Evolutionary conservation across 2,797 vertebrate genomes (phyloP).

Genomic region (Rhinella marina): DNA sequence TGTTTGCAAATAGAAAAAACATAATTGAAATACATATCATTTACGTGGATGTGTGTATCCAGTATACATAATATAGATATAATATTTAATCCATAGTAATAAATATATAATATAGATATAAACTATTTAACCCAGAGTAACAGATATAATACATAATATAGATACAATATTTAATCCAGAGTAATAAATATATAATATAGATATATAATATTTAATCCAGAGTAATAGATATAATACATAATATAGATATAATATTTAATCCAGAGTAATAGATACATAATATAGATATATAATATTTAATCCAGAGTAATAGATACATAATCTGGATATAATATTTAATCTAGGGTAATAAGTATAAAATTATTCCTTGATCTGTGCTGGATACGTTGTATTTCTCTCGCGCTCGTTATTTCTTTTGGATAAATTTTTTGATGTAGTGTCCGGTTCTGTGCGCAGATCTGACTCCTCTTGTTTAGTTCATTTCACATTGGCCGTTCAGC

Average conservation of each 20-base stretch:
- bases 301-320: background rate
- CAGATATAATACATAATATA: background rate
- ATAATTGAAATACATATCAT: too few species aligned
- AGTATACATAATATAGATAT: background rate
- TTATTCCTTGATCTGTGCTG: background rate
- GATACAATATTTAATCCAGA: background rate
- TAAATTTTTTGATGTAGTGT: background rate
- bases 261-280: too few species aligned
- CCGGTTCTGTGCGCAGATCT: slow-evolving; percentile 70
- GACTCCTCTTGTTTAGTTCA: slow-evolving; percentile 78
- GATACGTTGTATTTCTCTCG: background rate
- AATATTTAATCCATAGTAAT: background rate
- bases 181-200: too few species aligned
- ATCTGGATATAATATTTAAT: background rate
- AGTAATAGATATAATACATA: background rate
- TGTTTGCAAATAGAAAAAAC: too few species aligned
- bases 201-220: too few species aligned
- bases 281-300: too few species aligned
- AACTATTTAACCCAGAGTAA: too few species aligned
- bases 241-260: background rate
- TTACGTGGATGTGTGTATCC: too few species aligned
- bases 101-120: background rate
- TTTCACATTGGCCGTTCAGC: slow-evolving; percentile 81
- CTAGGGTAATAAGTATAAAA: background rate
- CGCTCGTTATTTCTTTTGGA: background rate